These are phyloP conservation scores for Bufotes viridis DNA, from an alignment of 2,797 vertebrate genomes.

Conservation along the genomic window DNA sequence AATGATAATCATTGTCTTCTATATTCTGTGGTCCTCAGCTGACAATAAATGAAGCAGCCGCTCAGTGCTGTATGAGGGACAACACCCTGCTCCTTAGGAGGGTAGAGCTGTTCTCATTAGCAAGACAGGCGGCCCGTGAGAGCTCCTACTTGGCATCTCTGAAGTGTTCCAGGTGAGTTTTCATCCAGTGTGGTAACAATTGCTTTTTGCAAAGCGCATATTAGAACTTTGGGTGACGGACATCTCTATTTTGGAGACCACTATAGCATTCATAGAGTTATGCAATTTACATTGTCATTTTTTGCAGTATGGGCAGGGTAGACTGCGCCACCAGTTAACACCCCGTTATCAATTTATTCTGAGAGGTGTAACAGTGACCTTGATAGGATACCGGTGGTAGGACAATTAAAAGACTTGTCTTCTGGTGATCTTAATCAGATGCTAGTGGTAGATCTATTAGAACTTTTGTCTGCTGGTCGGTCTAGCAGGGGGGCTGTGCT, in stretches of 20 bases:
- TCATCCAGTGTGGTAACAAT: too few relatives aligned
- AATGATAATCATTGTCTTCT: slow-evolving; percentile 12
- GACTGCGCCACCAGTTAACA: too few relatives aligned
- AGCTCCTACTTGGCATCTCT: slow-evolving; percentile 93
- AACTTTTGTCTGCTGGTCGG: too few relatives aligned
- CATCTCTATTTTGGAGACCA: background rate
- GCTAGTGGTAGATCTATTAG: too few relatives aligned
- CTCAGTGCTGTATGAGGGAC: slow-evolving; percentile 95
- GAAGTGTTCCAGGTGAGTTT: slow-evolving; percentile 87
- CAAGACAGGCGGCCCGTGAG: slow-evolving; percentile 92
- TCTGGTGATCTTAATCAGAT: too few relatives aligned
- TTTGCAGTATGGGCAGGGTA: too few relatives aligned
- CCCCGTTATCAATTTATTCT: too few relatives aligned
- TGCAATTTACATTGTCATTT: too few relatives aligned
- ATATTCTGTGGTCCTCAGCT: slow-evolving; percentile 75
- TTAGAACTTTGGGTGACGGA: background rate
- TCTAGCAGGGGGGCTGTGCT: too few relatives aligned
- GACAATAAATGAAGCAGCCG: slow-evolving; percentile 96
- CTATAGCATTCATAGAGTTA: background rate
- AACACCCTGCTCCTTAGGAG: slow-evolving; percentile 90
- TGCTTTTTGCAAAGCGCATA: background rate
- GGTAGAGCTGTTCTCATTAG: slow-evolving; percentile 94
- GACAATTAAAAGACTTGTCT: too few relatives aligned
- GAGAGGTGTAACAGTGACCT: too few relatives aligned
- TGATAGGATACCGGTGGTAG: too few relatives aligned